Percentiles rank a stretch among this genome's conserved stretches.
Evolutionary conservation across 2,113 vertebrate species (phyloP).

Genomic region (Eulemur rufifrons): DNA sequence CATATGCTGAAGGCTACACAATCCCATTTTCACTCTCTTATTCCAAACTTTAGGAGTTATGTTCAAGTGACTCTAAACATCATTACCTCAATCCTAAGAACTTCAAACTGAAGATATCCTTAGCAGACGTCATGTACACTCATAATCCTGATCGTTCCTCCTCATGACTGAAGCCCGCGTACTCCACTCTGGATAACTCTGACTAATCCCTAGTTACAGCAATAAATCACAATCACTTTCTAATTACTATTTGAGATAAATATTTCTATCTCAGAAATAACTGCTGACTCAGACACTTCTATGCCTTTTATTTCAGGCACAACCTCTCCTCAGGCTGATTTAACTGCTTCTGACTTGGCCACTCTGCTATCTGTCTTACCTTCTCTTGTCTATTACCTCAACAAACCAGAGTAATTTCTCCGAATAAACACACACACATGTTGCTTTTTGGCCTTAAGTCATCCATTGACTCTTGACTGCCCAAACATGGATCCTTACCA

Average conservation of each 20-base stretch:
- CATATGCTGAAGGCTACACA: not conserved
- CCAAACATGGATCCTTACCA: not conserved
- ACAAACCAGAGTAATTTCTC: not conserved
- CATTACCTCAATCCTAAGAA: not conserved
- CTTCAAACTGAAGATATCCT: not conserved
- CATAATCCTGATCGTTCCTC: not conserved
- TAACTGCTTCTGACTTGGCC: not conserved
- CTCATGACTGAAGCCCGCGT: not conserved
- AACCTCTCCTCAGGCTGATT: not conserved
- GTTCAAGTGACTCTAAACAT: not conserved
- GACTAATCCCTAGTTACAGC: not conserved
- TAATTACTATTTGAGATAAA: not conserved
- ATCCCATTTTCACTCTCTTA: not conserved
- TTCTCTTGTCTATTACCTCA: not conserved
- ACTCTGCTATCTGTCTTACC: not conserved
- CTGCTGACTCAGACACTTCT: not conserved
- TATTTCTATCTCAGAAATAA: conserved; percentile 19
- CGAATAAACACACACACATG: not conserved
- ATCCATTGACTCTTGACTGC: not conserved
- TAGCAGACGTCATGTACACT: not conserved
- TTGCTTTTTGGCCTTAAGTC: not conserved
- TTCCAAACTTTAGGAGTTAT: not conserved
- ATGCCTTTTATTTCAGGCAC: not conserved
- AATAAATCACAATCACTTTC: not conserved
- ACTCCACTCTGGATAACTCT: not conserved